phyloP scores from a whole-genome alignment of 2,797 vertebrate genomes.

The Brachyalestes nurse region DNA sequence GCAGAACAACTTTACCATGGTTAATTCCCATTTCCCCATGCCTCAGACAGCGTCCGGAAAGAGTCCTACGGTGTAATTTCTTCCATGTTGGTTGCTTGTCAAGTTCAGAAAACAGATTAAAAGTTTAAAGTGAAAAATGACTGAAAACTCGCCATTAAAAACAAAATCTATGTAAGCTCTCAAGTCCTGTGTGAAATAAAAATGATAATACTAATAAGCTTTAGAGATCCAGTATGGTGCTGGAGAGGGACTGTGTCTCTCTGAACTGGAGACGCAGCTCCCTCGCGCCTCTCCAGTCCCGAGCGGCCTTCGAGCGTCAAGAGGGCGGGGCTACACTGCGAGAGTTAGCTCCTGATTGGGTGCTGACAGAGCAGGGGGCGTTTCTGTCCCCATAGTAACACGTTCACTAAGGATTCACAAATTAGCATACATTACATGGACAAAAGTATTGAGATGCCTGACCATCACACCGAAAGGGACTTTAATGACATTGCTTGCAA shows the following conservation, averaged over 20 bases:
- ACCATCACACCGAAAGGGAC: too few species aligned
- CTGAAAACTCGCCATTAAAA: too few species aligned
- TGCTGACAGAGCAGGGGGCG: background rate
- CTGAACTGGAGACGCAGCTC: background rate
- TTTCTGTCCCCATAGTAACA: background rate
- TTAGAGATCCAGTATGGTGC: too few species aligned
- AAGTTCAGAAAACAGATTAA: too few species aligned
- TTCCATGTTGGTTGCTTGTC: conserved; percentile 59
- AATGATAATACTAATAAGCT: too few species aligned
- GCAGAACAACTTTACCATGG: conserved; percentile 72
- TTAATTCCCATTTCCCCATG: conserved; percentile 84
- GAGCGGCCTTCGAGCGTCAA: background rate
- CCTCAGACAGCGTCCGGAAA: conserved; percentile 39
- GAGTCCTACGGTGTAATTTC: conserved; percentile 50
- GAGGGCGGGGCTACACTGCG: background rate
- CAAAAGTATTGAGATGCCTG: too few species aligned
- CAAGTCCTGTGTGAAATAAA: too few species aligned
- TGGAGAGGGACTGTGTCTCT: too few species aligned
- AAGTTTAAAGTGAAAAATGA: too few species aligned
- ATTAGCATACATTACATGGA: too few species aligned
- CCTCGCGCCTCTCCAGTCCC: conserved; percentile 5
- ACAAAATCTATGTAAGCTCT: too few species aligned
- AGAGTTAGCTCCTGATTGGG: background rate
- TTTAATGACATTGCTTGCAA: too few species aligned
- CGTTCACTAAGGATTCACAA: background rate